These are phyloP conservation scores for Cryptoblepharus egeriae DNA, from an alignment of 2,797 vertebrate species.

Conservation along the genomic window DNA sequence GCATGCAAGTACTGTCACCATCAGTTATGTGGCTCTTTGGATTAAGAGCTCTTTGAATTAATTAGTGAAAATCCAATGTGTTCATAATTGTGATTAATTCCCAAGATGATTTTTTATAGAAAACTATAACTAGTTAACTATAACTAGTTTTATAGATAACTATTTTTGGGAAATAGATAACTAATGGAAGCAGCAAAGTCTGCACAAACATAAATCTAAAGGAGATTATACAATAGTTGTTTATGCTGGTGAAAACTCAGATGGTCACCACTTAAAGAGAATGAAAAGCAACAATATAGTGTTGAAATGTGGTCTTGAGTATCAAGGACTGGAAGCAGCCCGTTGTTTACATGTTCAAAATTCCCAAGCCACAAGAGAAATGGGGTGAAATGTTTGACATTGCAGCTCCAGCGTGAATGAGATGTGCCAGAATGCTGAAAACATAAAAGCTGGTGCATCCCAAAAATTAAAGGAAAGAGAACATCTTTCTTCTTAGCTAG, in stretches of 20 bases:
- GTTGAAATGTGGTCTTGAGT: not conserved
- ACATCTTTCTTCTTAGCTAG: not conserved
- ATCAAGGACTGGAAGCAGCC: not conserved
- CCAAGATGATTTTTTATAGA: not conserved
- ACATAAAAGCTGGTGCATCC: not conserved
- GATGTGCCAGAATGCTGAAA: constrained; percentile 21
- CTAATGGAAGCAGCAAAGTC: not conserved
- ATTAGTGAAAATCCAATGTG: not conserved
- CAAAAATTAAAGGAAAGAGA: constrained; percentile 1
- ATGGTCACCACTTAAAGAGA: not conserved
- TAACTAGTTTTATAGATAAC: no score
- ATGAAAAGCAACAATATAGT: not conserved
- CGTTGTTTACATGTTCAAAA: not conserved
- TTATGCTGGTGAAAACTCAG: not conserved
- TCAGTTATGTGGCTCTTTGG: not conserved
- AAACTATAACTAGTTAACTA: no score
- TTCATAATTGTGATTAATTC: not conserved
- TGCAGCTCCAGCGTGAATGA: not conserved
- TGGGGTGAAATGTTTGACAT: constrained; percentile 24
- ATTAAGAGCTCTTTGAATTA: not conserved
- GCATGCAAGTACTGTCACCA: not conserved
- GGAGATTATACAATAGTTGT: not conserved
- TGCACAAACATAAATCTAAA: not conserved
- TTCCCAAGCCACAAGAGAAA: constrained; percentile 7
- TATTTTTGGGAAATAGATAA: not conserved